phyloP scores from a whole-genome alignment of 2,113 vertebrate genomes.

The Ciconia boyciana region DNA sequence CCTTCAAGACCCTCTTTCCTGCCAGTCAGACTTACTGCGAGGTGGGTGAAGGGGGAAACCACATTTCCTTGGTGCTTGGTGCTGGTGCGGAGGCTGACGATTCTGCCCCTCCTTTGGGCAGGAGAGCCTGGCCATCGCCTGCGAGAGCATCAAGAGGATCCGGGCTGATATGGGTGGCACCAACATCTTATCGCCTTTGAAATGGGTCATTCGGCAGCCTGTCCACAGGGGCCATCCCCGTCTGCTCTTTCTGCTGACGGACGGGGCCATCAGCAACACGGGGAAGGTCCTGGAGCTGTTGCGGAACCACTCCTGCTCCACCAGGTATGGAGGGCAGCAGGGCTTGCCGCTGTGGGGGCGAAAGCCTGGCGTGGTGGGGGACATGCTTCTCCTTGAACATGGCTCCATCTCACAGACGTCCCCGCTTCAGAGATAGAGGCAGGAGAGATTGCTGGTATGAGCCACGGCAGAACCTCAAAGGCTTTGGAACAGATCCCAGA shows the following conservation, averaged over 20 bases:
- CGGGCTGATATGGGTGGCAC: slow-evolving; percentile 88
- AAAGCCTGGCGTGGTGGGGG: not conserved
- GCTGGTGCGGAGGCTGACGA: accelerated
- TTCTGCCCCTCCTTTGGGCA: slow-evolving; percentile 34
- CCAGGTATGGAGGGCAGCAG: slow-evolving; percentile 71
- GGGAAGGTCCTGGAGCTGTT: slow-evolving; percentile 90
- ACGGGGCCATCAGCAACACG: slow-evolving; percentile 79
- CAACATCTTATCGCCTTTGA: slow-evolving; percentile 85
- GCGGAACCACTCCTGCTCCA: slow-evolving; percentile 80
- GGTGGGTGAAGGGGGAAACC: slow-evolving; percentile 67
- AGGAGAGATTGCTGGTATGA: not conserved
- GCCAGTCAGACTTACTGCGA: slow-evolving; percentile 87
- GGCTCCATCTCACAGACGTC: not conserved
- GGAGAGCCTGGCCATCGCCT: slow-evolving; percentile 85
- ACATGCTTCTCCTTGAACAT: not conserved
- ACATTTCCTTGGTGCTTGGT: not conserved
- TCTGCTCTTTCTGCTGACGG: slow-evolving; percentile 87
- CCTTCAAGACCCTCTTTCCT: slow-evolving; percentile 87
- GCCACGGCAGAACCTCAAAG: slow-evolving; percentile 36
- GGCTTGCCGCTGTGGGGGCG: accelerated
- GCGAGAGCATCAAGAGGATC: slow-evolving; percentile 82
- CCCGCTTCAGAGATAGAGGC: not conserved
- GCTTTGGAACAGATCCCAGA: slow-evolving; percentile 55
- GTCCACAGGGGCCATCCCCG: slow-evolving; percentile 83
- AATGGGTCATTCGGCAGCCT: slow-evolving; percentile 88